Evolutionary conservation across 2,888 invertebrate species (phyloP).

Genomic region (Notodonta dromedarius): DNA sequence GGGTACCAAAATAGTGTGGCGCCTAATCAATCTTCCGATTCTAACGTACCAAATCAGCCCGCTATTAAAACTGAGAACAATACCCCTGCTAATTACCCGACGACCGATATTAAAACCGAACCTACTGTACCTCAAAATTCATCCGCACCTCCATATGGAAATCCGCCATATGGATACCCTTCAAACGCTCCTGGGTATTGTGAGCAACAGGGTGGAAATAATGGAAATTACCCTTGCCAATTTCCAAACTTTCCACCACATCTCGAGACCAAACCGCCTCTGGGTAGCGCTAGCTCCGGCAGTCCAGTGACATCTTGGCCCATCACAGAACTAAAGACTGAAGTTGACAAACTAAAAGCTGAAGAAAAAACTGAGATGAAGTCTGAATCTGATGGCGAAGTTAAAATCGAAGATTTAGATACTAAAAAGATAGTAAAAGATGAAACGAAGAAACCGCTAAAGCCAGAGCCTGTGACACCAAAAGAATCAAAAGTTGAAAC

Average conservation of each 20-base stretch:
- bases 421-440: constrained; percentile 77
- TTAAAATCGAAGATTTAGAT: constrained; percentile 80
- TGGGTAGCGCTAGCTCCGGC: constrained; percentile 68
- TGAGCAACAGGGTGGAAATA: constrained; percentile 51
- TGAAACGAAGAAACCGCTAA: constrained; percentile 55
- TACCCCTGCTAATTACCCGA: constrained; percentile 38
- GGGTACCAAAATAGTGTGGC: constrained; percentile 61
- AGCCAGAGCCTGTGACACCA: constrained; percentile 37
- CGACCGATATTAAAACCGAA: constrained; percentile 57
- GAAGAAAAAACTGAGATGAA: constrained; percentile 77
- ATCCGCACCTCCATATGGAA: constrained; percentile 47
- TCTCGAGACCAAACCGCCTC: constrained; percentile 70
- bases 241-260: constrained; percentile 64
- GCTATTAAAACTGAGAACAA: constrained; percentile 35
- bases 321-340: constrained; percentile 73
- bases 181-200: constrained; percentile 54
- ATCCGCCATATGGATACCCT: constrained; percentile 60
- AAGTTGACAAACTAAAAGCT: constrained; percentile 72
- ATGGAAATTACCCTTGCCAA: constrained; percentile 57
- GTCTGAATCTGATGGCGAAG: constrained; percentile 81
- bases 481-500: constrained; percentile 44
- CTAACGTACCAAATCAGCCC: constrained; percentile 36
- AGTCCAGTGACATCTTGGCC: constrained; percentile 76
- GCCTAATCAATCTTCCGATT: constrained; percentile 43
- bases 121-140: constrained; percentile 48